Percentiles rank a stretch among this genome's conserved stretches.
Evolutionary conservation across 2,113 vertebrate species (phyloP).

Genomic region (Amazona vittata): DNA sequence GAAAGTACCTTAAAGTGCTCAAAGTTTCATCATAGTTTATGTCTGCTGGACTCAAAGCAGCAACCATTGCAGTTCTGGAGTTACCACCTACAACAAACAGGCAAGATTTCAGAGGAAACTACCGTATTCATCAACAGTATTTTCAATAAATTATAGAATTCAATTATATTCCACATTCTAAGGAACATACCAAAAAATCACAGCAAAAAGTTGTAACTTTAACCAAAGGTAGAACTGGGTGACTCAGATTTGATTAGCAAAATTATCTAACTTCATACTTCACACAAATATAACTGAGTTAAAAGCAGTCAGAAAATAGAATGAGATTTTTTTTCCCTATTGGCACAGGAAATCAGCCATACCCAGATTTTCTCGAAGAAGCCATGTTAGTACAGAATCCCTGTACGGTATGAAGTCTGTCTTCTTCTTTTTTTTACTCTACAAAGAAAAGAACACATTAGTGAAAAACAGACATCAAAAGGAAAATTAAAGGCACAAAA

Average conservation of each 20-base stretch:
- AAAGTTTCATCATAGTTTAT: constrained; percentile 99
- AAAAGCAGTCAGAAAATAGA: neutral
- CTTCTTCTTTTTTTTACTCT: constrained; percentile 99
- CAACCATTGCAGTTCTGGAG: constrained; percentile 97
- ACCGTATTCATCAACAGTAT: neutral
- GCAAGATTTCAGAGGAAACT: neutral
- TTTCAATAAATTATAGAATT: neutral
- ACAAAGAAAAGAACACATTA: constrained; percentile 24
- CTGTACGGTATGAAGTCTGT: constrained; percentile 96
- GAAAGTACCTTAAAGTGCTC: constrained; percentile 91
- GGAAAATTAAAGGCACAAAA: neutral
- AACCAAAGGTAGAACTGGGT: neutral
- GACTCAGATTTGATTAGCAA: neutral
- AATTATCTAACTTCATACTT: neutral
- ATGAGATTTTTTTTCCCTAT: neutral
- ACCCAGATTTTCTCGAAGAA: constrained; percentile 98
- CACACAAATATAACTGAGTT: neutral
- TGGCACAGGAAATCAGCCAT: constrained; percentile 38
- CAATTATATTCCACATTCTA: neutral
- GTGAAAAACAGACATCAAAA: neutral
- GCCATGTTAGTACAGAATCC: constrained; percentile 98
- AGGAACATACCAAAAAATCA: neutral
- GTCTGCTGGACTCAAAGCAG: constrained; percentile 96
- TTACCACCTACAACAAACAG: constrained; percentile 81
- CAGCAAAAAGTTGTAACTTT: neutral